A percentile compares a stretch with the other conserved stretches of the same genome.
These are phyloP conservation scores for Mesitornis unicolor DNA, from an alignment of 2,113 vertebrate species.

Conservation along the genomic window DNA sequence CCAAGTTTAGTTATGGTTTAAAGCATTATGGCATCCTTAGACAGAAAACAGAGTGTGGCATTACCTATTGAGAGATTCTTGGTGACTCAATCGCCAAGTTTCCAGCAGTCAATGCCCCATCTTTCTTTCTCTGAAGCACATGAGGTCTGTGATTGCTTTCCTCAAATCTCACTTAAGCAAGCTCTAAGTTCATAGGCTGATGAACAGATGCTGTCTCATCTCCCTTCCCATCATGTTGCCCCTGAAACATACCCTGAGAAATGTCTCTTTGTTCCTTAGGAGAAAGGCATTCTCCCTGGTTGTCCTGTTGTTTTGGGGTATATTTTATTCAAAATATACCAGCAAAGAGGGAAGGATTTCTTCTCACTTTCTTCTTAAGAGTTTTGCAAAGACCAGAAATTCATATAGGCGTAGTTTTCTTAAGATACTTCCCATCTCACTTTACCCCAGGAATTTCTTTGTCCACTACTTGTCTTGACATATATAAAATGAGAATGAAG, in stretches of 20 bases:
- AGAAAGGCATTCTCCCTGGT: background rate
- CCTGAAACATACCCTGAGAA: background rate
- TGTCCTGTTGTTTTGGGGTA: no score
- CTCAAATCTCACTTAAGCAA: background rate
- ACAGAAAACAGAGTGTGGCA: background rate
- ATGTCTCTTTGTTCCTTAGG: background rate
- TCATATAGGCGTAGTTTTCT: background rate
- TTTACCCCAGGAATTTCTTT: background rate
- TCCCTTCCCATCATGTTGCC: background rate
- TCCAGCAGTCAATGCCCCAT: background rate
- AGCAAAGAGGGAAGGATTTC: background rate
- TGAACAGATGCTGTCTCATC: background rate
- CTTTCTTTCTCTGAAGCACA: background rate
- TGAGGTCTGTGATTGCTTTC: background rate
- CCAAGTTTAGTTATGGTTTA: background rate
- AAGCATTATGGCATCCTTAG: background rate
- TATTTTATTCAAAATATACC: background rate
- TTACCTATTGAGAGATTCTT: background rate
- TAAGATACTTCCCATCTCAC: background rate
- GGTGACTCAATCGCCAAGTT: fast-evolving
- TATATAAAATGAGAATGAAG: background rate
- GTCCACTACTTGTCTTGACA: background rate
- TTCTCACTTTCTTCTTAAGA: background rate
- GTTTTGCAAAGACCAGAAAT: background rate
- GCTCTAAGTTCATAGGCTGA: background rate